Base-by-base conservation (phyloP, 1,140 invertebrate genomes). In the Diprion similis region DNA sequence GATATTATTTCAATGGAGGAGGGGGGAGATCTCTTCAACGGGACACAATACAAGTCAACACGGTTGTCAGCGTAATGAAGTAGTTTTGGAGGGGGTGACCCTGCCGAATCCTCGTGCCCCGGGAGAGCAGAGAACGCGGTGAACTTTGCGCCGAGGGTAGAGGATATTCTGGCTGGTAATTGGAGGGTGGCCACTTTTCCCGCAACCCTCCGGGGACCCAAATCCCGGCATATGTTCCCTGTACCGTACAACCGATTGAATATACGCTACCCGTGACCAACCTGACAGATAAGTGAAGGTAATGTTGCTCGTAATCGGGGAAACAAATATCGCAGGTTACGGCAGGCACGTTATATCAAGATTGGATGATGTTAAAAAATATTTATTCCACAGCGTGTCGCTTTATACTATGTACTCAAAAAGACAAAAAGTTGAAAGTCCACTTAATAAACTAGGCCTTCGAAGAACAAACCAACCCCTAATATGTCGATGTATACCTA, bases 41-140 rank as follows among this genome's bases (percentile, higher is more conserved):
- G 68, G 48, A 70, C 76, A 88, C 85, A 88, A 88, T 88, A 88
- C 86, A 88, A 88, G 87, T 88, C 87, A 88, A 88, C 85, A 87
- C 87, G 87, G 86, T 82, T 88, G 86, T 87, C 86, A 85, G 86
- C 85, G 86, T 88, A 88, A 88, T 88, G 86, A 88, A 88, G 87
- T 88, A 88, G 85, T 88, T 88, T 84, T 80, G 77, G 76, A 78
- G 72, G 77, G 82, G 51, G 51, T 9, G 51, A 59, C 24, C 24
- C 24, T 37, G n/a, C 51, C 51, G 51, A 59, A 59, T 59, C 51
- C 51, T 59, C 51, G 51, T 13, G 11, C 11, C 9, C 51, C 59
- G 77, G 77, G 76, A 77, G 75, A 73, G 71, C 45, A 71, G 67
- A 76, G 75, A 75, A 77, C 70, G 76, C 72, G 10, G 59, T 72